Percentiles rank a stretch among this genome's conserved stretches.
phyloP scores from a whole-genome alignment of 1,140 invertebrate genomes.

The Bradysia coprophila region DNA sequence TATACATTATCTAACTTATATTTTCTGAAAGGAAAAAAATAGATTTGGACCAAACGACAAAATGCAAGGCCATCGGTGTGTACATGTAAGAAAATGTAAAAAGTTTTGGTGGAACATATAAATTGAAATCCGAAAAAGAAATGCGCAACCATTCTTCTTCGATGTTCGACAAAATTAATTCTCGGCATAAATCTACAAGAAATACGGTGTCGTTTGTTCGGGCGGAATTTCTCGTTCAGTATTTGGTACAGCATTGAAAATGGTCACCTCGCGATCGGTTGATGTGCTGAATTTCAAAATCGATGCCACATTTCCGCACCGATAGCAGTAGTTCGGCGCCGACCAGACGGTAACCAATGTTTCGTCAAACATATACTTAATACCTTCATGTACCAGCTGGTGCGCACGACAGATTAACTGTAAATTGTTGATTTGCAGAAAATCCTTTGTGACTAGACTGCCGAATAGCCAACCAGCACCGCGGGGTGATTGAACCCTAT shows the following conservation, averaged over 20 bases:
- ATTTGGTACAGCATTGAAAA: constrained; percentile 91
- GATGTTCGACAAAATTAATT: background rate
- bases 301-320: constrained; percentile 85
- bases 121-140: too few species aligned
- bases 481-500: constrained; percentile 66
- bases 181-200: constrained; percentile 46
- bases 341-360: constrained; percentile 94
- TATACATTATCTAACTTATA: too few species aligned
- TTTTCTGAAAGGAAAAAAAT: too few species aligned
- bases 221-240: constrained; percentile 80
- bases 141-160: too few species aligned
- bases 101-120: too few species aligned
- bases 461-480: constrained; percentile 91
- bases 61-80: too few species aligned
- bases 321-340: constrained; percentile 91
- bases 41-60: too few species aligned
- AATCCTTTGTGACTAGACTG: constrained; percentile 78
- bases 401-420: constrained; percentile 87
- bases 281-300: constrained; percentile 69
- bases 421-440: constrained; percentile 80
- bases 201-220: constrained; percentile 85
- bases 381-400: constrained; percentile 93
- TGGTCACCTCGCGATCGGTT: constrained; percentile 58
- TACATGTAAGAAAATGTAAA: too few species aligned
- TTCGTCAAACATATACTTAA: constrained; percentile 90